A percentile compares a stretch with the other conserved stretches of the same genome.
phyloP scores from a whole-genome alignment of 2,113 vertebrate species.

The Nanorana parkeri region DNA sequence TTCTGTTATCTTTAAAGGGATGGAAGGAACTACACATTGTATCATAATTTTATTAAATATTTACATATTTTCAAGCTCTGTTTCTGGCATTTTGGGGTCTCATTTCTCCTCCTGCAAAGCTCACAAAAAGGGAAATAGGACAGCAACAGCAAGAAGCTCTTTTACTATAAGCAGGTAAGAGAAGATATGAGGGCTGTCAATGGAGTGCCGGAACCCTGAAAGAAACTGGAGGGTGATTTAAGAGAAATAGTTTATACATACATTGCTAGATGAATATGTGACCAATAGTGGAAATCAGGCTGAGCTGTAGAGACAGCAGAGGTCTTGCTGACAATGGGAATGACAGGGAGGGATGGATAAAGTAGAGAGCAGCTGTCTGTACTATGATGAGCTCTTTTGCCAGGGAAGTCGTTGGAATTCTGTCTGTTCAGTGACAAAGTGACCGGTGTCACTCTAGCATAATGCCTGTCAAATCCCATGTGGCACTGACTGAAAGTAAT shows the following conservation, averaged over 20 bases:
- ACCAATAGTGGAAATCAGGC: neutral
- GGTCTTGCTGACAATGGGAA: conserved; percentile 12
- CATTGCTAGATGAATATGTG: neutral
- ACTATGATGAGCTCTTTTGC: neutral
- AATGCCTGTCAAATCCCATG: neutral
- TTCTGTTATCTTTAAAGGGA: no score
- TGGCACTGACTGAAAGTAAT: neutral
- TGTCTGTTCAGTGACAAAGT: neutral
- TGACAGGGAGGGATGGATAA: neutral
- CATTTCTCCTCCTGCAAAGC: no score
- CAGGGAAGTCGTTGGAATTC: neutral
- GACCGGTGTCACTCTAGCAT: neutral
- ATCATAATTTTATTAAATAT: no score
- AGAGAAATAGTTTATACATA: neutral
- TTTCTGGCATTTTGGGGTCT: no score
- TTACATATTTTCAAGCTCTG: no score
- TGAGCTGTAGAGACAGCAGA: conserved; percentile 4
- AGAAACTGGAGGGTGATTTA: no score
- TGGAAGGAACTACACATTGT: no score
- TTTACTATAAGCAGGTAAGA: no score
- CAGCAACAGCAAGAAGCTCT: no score
- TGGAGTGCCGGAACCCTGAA: no score
- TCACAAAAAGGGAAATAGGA: no score
- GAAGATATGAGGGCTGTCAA: no score
- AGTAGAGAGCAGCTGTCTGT: neutral